Base-by-base conservation (phyloP, 92 coral and sea anemone species). In the Pocillopora meandrina region DNA sequence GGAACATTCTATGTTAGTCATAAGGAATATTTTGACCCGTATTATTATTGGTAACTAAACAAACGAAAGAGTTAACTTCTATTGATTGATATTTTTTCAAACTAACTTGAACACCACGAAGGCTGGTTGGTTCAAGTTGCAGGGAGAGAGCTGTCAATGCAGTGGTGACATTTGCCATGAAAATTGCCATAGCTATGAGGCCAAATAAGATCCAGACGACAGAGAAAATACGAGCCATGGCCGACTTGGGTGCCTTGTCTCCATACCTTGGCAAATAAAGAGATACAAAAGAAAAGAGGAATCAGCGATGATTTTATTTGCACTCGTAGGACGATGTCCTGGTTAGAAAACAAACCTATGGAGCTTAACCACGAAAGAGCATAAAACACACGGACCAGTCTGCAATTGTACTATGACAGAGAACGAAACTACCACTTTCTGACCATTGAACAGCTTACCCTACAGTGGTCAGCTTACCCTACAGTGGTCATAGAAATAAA, bases 401-500 rank as follows among this genome's bases (percentile, higher is more conserved):
- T 42, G 49, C 49, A 42, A 26, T 26, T 26, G 0, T 26, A 26
- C 26, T 26, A 26, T 26, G 1, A 26, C 1, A 1, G 1, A 35
- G 65, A 36, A 42, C 49, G 49, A 7, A 3, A 42, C 8, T 42
- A 7, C 52, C 52, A 42, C 23, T 0, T 62, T 2, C 31, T 35
- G 75, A 21, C 3, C 14, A 10, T 2, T 10, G 0, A 26, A 12
- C 62, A 16, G 14, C 16, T 12, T 26, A 26, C 31, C 31, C 31
- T 26, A 23, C 26, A 23, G 26, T 23, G 26, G 26, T 23, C 26
- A 23, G 26, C 26, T 23, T 12, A 59, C 62, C 13, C 18, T 10
- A 14, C 3, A 7, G 89, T 86, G 33, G 89, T 86, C 89, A 86
- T 86, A 17, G 89, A 86, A 61, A 86, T 81, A 19, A 86, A 86